A percentile compares a stretch with the other conserved stretches of the same genome.
phyloP scores from a whole-genome alignment of 1,140 invertebrate species.

The Planococcus citri region DNA sequence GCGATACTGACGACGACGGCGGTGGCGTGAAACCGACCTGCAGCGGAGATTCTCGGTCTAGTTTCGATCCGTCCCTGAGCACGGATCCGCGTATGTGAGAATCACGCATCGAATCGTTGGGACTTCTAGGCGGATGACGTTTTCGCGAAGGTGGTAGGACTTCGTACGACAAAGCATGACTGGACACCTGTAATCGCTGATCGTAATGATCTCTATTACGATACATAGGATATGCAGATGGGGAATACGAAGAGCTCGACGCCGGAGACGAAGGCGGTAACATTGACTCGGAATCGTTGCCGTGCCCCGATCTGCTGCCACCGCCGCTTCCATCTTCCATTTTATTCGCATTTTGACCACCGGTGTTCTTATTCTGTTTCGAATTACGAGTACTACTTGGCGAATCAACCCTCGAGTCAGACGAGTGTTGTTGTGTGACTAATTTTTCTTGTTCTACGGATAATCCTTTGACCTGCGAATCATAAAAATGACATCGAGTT shows the following conservation, averaged over 20 bases:
- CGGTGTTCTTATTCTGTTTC: conserved; percentile 22
- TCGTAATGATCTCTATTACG: conserved; percentile 27
- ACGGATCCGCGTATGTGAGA: conserved; percentile 45
- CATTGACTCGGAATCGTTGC: conserved; percentile 27
- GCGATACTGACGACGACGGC: background rate
- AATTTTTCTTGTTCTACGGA: conserved; percentile 64
- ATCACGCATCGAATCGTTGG: conserved; percentile 39
- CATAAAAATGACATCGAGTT: background rate
- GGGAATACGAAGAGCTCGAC: conserved; percentile 35
- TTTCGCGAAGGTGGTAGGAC: conserved; percentile 34
- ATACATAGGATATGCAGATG: conserved; percentile 34
- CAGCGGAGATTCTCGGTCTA: conserved; percentile 26
- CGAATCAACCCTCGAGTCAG: conserved; percentile 28
- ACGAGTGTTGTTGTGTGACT: conserved; percentile 39
- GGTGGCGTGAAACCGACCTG: background rate
- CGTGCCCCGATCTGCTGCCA: conserved; percentile 12
- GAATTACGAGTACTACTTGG: conserved; percentile 26
- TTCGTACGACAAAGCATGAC: conserved; percentile 33
- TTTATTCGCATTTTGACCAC: conserved; percentile 23
- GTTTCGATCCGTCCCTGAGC: conserved; percentile 43
- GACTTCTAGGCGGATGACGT: conserved; percentile 34
- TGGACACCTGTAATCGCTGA: conserved; percentile 25
- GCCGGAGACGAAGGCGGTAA: conserved; percentile 33
- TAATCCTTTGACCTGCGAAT: conserved; percentile 55
- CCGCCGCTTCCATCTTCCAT: conserved; percentile 26